Percentiles rank a stretch among this genome's conserved stretches.
These are phyloP conservation scores for Patella vulgata DNA, from an alignment of 1,140 invertebrate genomes.

Conservation along the genomic window DNA sequence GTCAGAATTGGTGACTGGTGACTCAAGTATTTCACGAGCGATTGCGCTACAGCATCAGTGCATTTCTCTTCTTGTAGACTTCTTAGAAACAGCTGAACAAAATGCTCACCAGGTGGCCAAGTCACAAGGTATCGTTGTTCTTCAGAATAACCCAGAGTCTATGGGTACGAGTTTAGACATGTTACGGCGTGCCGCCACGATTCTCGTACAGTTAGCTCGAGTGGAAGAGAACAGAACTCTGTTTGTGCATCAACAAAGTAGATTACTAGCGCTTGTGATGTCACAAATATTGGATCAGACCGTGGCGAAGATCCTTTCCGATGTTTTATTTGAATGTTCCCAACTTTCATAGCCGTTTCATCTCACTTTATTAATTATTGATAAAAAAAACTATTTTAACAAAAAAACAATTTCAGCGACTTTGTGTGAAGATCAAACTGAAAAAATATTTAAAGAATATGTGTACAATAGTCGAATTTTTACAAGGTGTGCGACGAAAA, in stretches of 20 bases:
- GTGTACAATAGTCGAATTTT: too few relatives aligned
- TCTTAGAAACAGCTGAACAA: conserved; percentile 95
- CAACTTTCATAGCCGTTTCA: conserved; percentile 28
- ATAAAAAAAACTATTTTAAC: too few relatives aligned
- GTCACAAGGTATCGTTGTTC: conserved; percentile 82
- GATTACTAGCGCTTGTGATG: conserved; percentile 93
- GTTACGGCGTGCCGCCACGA: conserved; percentile 91
- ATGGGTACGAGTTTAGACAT: conserved; percentile 99
- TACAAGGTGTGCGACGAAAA: too few relatives aligned
- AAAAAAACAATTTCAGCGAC: too few relatives aligned
- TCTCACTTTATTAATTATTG: too few relatives aligned
- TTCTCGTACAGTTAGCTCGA: conserved; percentile 71
- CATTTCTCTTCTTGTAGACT: conserved; percentile 91
- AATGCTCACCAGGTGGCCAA: conserved; percentile 94
- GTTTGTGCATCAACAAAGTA: conserved; percentile 90
- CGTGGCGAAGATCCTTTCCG: conserved; percentile 89
- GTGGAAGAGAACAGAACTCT: conserved; percentile 87
- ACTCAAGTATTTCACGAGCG: conserved; percentile 88
- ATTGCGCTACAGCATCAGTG: conserved; percentile 86
- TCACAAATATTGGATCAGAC: conserved; percentile 96
- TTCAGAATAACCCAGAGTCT: conserved; percentile 96
- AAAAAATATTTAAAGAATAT: too few relatives aligned
- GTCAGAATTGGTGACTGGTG: conserved; percentile 76
- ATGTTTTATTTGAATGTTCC: conserved; percentile 83
- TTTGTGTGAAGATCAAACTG: too few relatives aligned